A percentile compares a stretch with the other conserved stretches of the same genome.
Evolutionary conservation across 2,888 invertebrate species (phyloP).

Genomic region (Thereva nobilitata): DNA sequence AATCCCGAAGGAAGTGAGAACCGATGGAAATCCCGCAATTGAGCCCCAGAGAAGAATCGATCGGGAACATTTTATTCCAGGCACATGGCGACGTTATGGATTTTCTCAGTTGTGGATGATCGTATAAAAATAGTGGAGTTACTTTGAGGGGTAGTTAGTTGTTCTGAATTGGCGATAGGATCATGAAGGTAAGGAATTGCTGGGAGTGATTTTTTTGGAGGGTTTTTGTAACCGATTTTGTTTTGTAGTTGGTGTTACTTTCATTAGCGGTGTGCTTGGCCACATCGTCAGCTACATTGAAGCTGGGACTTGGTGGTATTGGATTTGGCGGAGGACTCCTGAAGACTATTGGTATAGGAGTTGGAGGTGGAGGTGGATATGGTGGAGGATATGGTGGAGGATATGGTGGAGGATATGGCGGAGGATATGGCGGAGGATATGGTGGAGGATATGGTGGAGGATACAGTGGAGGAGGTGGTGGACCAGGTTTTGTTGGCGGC

Average conservation of each 20-base stretch:
- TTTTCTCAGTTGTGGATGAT: not conserved
- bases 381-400: conserved; percentile 19
- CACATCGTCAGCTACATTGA: conserved; percentile 6
- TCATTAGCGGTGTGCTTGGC: conserved; percentile 1
- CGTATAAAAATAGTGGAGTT: conserved; percentile 17
- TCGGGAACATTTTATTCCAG: conserved; percentile 6
- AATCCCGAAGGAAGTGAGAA: conserved; percentile 26
- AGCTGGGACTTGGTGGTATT: conserved; percentile 17
- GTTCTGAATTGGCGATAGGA: conserved; percentile 11
- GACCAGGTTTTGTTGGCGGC: not conserved
- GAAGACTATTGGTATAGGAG: conserved; percentile 33
- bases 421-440: conserved; percentile 25
- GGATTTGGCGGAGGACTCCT: not conserved
- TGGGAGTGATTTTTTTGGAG: not conserved
- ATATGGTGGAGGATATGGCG: conserved; percentile 25
- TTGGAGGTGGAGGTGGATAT: conserved; percentile 14
- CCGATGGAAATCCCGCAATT: conserved; percentile 16
- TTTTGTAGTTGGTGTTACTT: conserved; percentile 6
- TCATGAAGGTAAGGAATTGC: conserved; percentile 18
- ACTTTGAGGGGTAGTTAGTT: conserved; percentile 4
- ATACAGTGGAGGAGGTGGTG: conserved; percentile 29
- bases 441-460: conserved; percentile 29
- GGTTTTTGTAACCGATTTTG: not conserved
- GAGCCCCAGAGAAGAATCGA: conserved; percentile 2
- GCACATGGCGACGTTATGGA: not conserved